Evolutionary conservation across 2,113 vertebrate genomes (phyloP).

Genomic region (Chunga burmeisteri): DNA sequence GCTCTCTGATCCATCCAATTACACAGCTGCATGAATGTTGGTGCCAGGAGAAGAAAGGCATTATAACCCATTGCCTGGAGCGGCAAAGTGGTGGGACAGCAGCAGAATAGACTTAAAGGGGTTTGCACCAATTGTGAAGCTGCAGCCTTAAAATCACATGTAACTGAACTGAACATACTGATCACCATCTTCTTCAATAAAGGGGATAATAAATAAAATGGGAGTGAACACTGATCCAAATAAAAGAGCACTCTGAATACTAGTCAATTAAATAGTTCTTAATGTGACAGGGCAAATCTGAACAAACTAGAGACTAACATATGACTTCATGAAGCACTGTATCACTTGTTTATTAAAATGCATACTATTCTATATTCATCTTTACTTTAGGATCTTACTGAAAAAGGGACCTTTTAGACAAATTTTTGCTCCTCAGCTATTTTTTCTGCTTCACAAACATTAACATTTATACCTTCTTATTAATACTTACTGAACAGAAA

Average conservation of each 20-base stretch:
- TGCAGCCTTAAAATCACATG: neutral
- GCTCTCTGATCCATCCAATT: conserved; percentile 15
- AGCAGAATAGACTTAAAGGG: conserved; percentile 1
- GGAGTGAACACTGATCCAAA: neutral
- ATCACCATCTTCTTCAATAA: neutral
- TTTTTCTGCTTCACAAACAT: neutral
- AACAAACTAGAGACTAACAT: neutral
- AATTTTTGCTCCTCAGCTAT: neutral
- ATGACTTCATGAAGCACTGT: neutral
- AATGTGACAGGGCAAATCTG: neutral
- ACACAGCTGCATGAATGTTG: neutral
- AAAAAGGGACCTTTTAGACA: neutral
- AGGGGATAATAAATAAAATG: neutral
- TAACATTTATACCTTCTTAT: neutral
- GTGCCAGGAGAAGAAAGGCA: conserved; percentile 25
- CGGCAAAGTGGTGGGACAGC: conserved; percentile 17
- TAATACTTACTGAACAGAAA: neutral
- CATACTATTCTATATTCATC: neutral
- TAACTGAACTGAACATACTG: neutral
- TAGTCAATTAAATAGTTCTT: neutral
- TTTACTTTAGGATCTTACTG: neutral
- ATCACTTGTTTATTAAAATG: neutral
- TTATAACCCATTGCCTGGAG: neutral
- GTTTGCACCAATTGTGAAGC: neutral
- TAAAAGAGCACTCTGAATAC: neutral